Base-by-base conservation (phyloP, 2,888 invertebrate genomes). In the Drosophila dives region DNA sequence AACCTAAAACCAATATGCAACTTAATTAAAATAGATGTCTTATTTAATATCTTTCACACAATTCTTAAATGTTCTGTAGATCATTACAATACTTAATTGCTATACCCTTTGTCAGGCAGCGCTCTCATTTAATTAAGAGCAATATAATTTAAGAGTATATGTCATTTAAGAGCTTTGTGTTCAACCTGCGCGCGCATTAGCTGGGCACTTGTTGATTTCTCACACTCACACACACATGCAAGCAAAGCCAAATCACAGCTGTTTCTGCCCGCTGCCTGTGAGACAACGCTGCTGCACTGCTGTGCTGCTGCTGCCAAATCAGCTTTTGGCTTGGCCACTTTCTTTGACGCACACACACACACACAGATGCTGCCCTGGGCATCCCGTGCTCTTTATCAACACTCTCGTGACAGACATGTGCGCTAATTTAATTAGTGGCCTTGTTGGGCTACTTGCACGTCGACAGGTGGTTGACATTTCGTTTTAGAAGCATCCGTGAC, bases 401-500 rank as follows among this genome's bases (percentile, higher is more conserved):
- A 56, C 66, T 60, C 66, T 59, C 65, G 68, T 61, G 75, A 59
- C 65, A 62, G 73, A 86, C 85, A 82, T 86, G 76, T 86, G 85
- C 56, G 75, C 75, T 90, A 81, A 87, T 89, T 90, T 58, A 90
- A 86, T 87, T 84, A 86, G 76, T 56, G 87, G 71, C 56, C 81
- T 83, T 83, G 77, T 65, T 78, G 61, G 65, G 51, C 56, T 17
- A 56, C 48, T 65, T 75, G 66, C 56, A 59, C 53, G 69, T 76
- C 80, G 84, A 89, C 90, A 87, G 90, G 90, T 87, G 86, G 90
- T 90, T 86, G 81, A 72, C 88, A 86, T 73, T 85, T 87, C n/a
- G 36, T 34, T 48, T 65, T 69, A 49, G 56, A 56, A n/a, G 42
- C 61, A 62, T 23, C 36, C 26, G 61, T 58, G 66, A 49, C 49